A percentile compares a stretch with the other conserved stretches of the same genome.
phyloP scores from a whole-genome alignment of 2,113 vertebrate genomes.

The Calyptomena viridis region DNA sequence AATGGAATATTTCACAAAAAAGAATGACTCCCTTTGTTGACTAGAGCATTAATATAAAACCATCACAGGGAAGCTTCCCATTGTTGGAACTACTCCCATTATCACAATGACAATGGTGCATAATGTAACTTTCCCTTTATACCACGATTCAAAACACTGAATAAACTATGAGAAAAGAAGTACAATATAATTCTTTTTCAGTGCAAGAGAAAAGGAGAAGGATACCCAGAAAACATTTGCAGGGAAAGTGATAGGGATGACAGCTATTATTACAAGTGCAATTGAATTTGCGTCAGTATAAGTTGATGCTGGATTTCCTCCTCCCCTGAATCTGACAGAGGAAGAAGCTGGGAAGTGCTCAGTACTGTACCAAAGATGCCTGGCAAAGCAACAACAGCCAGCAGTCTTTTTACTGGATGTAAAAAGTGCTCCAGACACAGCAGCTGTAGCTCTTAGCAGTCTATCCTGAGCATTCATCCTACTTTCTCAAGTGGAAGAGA shows the following conservation, averaged over 20 bases:
- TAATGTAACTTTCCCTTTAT: not conserved
- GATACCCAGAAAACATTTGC: not conserved
- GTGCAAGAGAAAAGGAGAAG: not conserved
- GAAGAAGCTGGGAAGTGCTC: not conserved
- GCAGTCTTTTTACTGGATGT: not conserved
- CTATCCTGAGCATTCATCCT: not conserved
- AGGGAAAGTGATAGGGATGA: not conserved
- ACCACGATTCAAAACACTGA: conserved; percentile 1
- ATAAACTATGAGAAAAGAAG: not conserved
- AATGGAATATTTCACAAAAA: not conserved
- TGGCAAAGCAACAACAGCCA: not conserved
- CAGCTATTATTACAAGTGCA: not conserved
- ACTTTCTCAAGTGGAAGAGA: not conserved
- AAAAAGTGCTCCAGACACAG: not conserved
- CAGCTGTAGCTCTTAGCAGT: not conserved
- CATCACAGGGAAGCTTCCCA: not conserved
- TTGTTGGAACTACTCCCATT: not conserved
- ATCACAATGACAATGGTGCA: not conserved
- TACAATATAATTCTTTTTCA: not conserved
- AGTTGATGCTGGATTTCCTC: not conserved
- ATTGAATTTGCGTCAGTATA: not conserved
- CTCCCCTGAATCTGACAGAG: not conserved
- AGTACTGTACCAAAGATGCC: not conserved
- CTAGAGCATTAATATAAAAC: not conserved
- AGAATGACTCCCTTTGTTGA: not conserved